Evolutionary conservation across 1,140 invertebrate genomes (phyloP).

Genomic region (Pissodes strobi): DNA sequence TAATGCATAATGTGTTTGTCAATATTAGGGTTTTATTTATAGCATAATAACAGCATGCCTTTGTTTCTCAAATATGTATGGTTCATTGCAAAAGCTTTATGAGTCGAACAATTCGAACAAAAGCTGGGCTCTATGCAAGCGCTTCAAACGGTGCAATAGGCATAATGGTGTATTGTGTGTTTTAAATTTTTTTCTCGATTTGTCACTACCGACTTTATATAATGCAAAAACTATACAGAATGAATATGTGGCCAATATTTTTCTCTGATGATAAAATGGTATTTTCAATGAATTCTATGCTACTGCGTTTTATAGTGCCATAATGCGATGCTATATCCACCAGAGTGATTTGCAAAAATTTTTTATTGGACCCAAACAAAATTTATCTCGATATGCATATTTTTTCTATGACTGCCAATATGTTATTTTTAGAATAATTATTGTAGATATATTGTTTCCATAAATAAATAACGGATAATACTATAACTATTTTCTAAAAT

Average conservation of each 20-base stretch:
- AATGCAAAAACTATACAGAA: background rate
- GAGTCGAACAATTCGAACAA: background rate
- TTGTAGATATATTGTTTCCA: too few species aligned
- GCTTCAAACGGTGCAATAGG: background rate
- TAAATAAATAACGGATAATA: too few species aligned
- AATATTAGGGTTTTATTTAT: conserved; percentile 17
- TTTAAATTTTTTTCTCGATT: background rate
- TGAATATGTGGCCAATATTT: too few species aligned
- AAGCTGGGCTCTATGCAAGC: conserved; percentile 1
- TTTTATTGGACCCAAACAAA: too few species aligned
- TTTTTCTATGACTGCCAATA: too few species aligned
- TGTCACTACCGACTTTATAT: conserved; percentile 1
- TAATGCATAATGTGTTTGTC: background rate
- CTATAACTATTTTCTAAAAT: too few species aligned
- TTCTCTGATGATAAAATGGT: too few species aligned
- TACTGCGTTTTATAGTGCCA: background rate
- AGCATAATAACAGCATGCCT: conserved; percentile 20
- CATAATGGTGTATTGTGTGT: too few species aligned
- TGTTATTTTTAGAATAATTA: too few species aligned
- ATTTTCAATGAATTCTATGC: background rate
- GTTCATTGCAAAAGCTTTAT: conserved; percentile 5
- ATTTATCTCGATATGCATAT: background rate
- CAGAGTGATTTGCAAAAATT: too few species aligned
- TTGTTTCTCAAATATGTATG: conserved; percentile 13
- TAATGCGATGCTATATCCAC: background rate